Percentiles rank a stretch among this genome's conserved stretches.
Conservation (phyloP, 1,140 invertebrate genomes). For the Pentalonia nigronervosa region DNA sequence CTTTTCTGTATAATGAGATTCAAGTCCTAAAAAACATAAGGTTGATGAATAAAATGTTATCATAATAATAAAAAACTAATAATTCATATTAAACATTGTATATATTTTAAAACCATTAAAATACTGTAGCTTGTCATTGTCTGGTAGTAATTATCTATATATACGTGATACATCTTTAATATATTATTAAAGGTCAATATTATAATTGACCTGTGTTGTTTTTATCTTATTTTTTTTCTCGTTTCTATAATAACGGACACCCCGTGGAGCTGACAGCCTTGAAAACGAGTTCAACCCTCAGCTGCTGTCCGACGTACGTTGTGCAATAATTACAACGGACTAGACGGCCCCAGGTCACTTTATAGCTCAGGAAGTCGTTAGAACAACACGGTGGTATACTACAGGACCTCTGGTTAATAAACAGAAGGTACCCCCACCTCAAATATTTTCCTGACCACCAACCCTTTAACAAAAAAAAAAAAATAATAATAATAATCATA, state of each 20-base stretch:
- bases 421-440: conserved; percentile 23
- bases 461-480: conserved; percentile 35
- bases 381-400: conserved; percentile 9
- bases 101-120: neutral
- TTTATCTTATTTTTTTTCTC: neutral
- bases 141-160: neutral
- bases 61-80: neutral
- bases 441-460: conserved; percentile 32
- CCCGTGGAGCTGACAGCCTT: conserved; percentile 26
- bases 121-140: neutral
- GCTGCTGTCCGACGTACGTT: conserved; percentile 52
- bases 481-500: conserved; percentile 2
- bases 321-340: conserved; percentile 49
- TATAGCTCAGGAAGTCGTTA: conserved; percentile 56
- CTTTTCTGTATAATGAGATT: neutral
- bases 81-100: neutral
- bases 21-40: neutral
- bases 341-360: conserved; percentile 52
- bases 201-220: conserved; percentile 14
- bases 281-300: conserved; percentile 58
- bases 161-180: neutral
- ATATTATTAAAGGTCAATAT: conserved; percentile 31
- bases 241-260: neutral
- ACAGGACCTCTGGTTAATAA: conserved; percentile 2
- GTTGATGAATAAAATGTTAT: neutral